A percentile compares a stretch with the other conserved stretches of the same genome.
Evolutionary conservation across 2,888 invertebrate genomes (phyloP).

Genomic region (Crepidodera aurea): DNA sequence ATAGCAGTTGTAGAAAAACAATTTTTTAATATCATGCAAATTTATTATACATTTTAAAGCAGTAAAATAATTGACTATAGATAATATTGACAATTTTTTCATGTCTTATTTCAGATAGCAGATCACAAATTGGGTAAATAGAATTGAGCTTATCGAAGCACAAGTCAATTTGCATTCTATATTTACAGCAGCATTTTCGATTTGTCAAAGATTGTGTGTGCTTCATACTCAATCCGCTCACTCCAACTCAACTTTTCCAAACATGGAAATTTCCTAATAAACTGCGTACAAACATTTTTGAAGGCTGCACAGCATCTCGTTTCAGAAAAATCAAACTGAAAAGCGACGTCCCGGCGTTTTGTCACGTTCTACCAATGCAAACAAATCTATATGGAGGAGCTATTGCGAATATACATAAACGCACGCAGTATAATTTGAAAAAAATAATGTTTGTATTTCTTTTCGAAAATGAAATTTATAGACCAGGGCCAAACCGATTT

Average conservation of each 20-base stretch:
- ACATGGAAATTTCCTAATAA: constrained; percentile 29
- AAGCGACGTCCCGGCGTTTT: constrained; percentile 26
- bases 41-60: no score
- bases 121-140: constrained; percentile 1
- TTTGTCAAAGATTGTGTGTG: constrained; percentile 18
- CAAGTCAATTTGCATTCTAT: constrained; percentile 1
- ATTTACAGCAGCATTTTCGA: constrained; percentile 9
- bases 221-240: constrained; percentile 13
- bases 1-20: no score
- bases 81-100: no score
- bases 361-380: constrained; percentile 27
- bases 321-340: constrained; percentile 19
- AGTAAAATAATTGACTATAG: no score
- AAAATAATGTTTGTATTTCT: no score
- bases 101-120: neutral
- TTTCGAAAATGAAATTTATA: no score
- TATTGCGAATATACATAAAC: neutral
- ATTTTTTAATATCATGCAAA: no score
- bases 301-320: constrained; percentile 3
- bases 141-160: neutral
- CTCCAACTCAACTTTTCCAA: constrained; percentile 18
- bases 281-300: constrained; percentile 20
- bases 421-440: no score
- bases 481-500: no score
- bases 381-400: constrained; percentile 18